Conservation (phyloP, 2,113 vertebrate genomes). For the Protobothrops mucrosquamatus region DNA sequence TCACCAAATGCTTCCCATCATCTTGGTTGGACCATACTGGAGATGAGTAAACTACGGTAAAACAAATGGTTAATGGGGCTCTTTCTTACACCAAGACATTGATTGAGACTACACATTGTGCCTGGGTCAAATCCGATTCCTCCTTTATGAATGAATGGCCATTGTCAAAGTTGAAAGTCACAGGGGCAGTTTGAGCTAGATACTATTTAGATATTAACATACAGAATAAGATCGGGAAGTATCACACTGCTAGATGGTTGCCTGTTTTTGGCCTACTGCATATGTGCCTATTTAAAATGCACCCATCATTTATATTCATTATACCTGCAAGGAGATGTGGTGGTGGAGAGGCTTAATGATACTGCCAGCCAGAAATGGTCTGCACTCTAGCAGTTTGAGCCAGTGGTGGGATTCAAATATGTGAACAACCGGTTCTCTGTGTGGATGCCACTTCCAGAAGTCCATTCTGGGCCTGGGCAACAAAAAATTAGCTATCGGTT, state of each 20-base stretch:
- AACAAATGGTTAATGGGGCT: background rate
- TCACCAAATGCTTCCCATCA: background rate
- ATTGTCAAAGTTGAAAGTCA: background rate
- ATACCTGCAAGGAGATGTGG: background rate
- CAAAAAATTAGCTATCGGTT: no score
- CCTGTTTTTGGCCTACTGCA: background rate
- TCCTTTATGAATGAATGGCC: background rate
- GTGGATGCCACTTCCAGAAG: no score
- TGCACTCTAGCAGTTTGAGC: background rate
- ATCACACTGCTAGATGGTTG: background rate
- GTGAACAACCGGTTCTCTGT: no score
- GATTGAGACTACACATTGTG: background rate
- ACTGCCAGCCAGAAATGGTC: background rate
- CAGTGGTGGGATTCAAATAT: no score
- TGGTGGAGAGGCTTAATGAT: background rate
- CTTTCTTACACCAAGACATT: background rate
- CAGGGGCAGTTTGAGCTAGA: background rate
- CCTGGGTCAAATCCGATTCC: background rate
- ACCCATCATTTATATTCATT: background rate
- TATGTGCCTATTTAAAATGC: background rate
- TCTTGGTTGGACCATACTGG: background rate
- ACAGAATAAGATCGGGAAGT: background rate
- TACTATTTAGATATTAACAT: background rate
- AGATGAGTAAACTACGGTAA: background rate
- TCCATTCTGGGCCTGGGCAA: no score